Evolutionary conservation across 2,888 invertebrate genomes (phyloP).

Genomic region (Sphinx pinastri): DNA sequence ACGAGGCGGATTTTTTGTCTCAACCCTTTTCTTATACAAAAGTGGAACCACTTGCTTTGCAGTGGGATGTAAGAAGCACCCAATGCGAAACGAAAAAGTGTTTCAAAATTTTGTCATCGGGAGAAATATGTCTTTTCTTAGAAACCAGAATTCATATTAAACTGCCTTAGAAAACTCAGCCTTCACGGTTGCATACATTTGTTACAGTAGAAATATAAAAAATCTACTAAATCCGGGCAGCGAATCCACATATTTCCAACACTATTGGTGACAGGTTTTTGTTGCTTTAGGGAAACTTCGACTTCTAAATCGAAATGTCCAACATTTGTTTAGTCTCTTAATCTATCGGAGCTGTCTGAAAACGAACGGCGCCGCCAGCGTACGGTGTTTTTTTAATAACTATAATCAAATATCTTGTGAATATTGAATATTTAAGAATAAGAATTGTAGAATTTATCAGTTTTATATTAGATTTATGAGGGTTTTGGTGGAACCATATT

Average conservation of each 20-base stretch:
- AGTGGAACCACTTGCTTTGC: too few species aligned
- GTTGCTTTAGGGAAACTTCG: not conserved
- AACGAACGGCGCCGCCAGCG: conserved; percentile 26
- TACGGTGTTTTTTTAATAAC: conserved; percentile 33
- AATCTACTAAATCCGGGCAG: not conserved
- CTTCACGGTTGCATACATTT: too few species aligned
- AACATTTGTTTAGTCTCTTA: conserved; percentile 30
- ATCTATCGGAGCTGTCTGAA: conserved; percentile 30
- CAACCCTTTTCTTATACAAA: too few species aligned
- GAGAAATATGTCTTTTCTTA: too few species aligned
- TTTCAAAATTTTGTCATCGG: too few species aligned
- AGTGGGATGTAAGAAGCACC: too few species aligned
- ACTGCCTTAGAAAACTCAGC: too few species aligned
- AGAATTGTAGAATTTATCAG: not conserved
- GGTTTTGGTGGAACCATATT: too few species aligned
- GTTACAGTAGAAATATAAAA: too few species aligned
- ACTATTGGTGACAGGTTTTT: not conserved
- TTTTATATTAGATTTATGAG: not conserved
- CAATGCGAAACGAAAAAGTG: too few species aligned
- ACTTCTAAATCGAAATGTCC: not conserved
- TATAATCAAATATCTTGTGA: conserved; percentile 23
- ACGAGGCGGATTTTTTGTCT: too few species aligned
- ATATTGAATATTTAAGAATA: not conserved
- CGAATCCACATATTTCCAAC: not conserved
- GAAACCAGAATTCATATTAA: too few species aligned